Percentiles rank a stretch among this genome's conserved stretches.
Evolutionary conservation across 1,140 invertebrate genomes (phyloP).

Genomic region (Camponotus floridanus): DNA sequence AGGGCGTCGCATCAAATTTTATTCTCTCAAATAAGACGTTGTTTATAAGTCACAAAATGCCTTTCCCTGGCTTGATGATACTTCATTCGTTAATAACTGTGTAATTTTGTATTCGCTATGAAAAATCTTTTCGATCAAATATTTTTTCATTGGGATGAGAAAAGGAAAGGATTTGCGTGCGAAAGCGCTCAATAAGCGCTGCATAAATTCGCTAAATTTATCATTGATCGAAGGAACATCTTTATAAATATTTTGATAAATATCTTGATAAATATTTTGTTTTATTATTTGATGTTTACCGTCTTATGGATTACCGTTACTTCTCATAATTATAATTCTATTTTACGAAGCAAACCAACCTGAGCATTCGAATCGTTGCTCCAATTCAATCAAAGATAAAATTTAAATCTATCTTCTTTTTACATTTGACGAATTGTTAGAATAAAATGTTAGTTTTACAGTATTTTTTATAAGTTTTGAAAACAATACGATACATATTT

Average conservation of each 20-base stretch:
- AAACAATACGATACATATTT: conserved; percentile 26
- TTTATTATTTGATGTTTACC: not conserved
- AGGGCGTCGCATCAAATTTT: conserved; percentile 61
- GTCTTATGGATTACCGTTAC: conserved; percentile 33
- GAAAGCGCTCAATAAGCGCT: not conserved
- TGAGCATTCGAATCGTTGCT: not conserved
- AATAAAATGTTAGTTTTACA: conserved; percentile 37
- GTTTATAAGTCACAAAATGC: conserved; percentile 78
- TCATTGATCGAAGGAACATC: conserved; percentile 16
- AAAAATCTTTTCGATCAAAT: conserved; percentile 64
- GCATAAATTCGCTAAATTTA: conserved; percentile 33
- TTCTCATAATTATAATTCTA: conserved; percentile 21
- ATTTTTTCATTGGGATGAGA: conserved; percentile 52
- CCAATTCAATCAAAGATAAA: not conserved
- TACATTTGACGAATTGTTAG: conserved; percentile 8
- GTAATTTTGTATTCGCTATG: conserved; percentile 71
- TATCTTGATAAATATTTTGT: conserved; percentile 49
- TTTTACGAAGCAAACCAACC: not conserved
- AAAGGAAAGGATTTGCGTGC: not conserved
- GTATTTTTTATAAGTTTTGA: conserved; percentile 47
- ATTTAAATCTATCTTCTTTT: conserved; percentile 34
- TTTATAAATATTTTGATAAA: conserved; percentile 30
- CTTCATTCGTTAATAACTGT: conserved; percentile 80
- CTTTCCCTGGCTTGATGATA: conserved; percentile 73
- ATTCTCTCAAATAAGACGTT: conserved; percentile 72